phyloP scores from a whole-genome alignment of 2,797 vertebrate species.

The Xenops minutus region DNA sequence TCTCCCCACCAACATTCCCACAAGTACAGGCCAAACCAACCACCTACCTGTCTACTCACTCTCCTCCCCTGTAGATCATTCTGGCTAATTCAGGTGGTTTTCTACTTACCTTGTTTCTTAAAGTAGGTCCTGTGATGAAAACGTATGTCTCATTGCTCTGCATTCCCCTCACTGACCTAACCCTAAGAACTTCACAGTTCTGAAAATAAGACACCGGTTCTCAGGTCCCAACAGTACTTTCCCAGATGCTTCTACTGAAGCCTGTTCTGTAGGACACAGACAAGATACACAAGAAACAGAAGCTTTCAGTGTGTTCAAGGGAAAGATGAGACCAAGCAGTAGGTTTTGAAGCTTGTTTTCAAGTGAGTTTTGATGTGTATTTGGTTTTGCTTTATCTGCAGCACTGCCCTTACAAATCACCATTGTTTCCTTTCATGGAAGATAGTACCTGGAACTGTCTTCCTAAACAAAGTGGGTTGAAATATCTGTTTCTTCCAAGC shows the following conservation, averaged over 20 bases:
- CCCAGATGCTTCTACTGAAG: not conserved
- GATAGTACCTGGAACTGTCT: not conserved
- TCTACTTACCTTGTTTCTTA: not conserved
- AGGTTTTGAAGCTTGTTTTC: not conserved
- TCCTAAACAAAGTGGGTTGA: not conserved
- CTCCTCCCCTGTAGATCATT: not conserved
- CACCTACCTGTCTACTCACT: not conserved
- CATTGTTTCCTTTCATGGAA: not conserved
- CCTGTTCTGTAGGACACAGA: not conserved
- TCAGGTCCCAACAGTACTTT: not conserved
- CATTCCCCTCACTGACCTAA: not conserved
- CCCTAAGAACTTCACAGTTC: not conserved
- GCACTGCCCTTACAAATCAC: not conserved
- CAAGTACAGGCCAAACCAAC: not conserved
- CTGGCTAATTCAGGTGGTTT: not conserved
- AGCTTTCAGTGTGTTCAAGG: not conserved
- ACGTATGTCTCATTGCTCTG: fast-evolving
- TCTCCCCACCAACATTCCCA: fast-evolving
- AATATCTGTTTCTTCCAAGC: not conserved
- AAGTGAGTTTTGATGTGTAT: not conserved
- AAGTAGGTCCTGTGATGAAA: not conserved
- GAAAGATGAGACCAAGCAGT: not conserved
- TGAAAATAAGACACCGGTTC: not conserved
- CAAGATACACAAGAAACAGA: not conserved
- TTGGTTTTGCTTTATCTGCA: not conserved